Conservation (phyloP, 2,888 invertebrate genomes). For the Alcis repandata region DNA sequence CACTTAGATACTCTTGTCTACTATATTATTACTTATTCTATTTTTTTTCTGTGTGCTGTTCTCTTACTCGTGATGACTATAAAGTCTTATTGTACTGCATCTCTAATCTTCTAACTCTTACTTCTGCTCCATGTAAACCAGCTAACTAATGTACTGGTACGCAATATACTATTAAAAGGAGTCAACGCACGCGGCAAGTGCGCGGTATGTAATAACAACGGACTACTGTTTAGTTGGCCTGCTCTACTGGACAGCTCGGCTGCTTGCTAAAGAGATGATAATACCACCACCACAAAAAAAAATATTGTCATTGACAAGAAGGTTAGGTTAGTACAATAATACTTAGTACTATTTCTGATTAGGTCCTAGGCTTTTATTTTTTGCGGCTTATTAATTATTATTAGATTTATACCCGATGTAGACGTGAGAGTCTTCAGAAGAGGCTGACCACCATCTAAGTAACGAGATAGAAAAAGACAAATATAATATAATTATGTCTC, state of each 20-base stretch:
- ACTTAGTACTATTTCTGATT: no score
- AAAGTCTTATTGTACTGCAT: no score
- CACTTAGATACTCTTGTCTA: background rate
- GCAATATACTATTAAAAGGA: constrained; percentile 83
- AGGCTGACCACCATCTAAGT: no score
- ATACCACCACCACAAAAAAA: constrained; percentile 25
- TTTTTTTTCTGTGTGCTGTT: no score
- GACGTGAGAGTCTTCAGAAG: no score
- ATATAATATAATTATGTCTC: no score
- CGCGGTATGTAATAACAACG: constrained; percentile 79
- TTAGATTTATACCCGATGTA: no score
- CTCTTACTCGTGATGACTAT: no score
- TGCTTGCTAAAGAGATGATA: constrained; percentile 49
- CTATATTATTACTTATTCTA: background rate
- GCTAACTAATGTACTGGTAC: constrained; percentile 56
- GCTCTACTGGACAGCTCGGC: constrained; percentile 56
- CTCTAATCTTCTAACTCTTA: background rate
- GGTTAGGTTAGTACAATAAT: no score
- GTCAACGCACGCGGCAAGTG: constrained; percentile 78
- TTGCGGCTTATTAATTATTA: no score
- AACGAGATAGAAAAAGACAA: no score
- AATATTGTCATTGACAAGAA: background rate
- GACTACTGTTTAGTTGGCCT: constrained; percentile 74
- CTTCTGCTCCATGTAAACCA: constrained; percentile 62
- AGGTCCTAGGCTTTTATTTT: no score